Percentiles rank a stretch among this genome's conserved stretches.
Conservation (phyloP, 2,113 vertebrate species). For the cat (Felis catus) region F.catus_Fca126_mat1.0 CM031415.1:119700001-119700500, state of each 20-base stretch:
- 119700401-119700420: no score
- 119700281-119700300: background rate
- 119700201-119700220: background rate
- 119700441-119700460: no score
- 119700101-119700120: background rate
- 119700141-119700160: background rate
- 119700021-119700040: background rate
- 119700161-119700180: constrained; percentile 42
- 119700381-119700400: no score
- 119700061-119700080: background rate
- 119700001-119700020: background rate
- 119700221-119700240: background rate
- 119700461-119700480: no score
- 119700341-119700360: constrained; percentile 12
- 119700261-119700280: background rate
- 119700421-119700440: no score
- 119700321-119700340: background rate
- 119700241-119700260: background rate
- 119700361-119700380: background rate
- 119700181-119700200: background rate
- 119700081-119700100: background rate
- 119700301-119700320: background rate
- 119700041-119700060: accelerated
- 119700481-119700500: no score
- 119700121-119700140: background rate